A percentile compares a stretch with the other conserved stretches of the same genome.
Conservation (phyloP, 2,113 vertebrate species). For the Leucosticte australis region DNA sequence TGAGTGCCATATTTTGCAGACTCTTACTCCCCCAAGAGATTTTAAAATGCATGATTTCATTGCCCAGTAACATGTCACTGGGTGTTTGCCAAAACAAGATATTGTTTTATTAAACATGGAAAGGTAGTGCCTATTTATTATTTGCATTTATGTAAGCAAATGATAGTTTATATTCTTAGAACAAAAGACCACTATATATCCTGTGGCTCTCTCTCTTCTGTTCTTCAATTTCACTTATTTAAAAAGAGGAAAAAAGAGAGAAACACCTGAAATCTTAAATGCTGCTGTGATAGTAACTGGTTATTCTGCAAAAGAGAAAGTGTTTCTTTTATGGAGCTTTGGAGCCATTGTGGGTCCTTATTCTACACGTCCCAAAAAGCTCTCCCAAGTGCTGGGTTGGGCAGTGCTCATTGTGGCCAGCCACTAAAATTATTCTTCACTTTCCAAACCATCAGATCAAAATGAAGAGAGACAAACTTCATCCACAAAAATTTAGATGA, state of each 20-base stretch:
- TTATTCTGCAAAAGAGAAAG: neutral
- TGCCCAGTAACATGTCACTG: neutral
- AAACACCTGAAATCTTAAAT: neutral
- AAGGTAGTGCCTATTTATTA: neutral
- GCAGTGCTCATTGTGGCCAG: neutral
- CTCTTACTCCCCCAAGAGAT: neutral
- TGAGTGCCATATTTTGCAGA: neutral
- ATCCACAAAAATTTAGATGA: neutral
- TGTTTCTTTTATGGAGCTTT: neutral
- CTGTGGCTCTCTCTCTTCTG: neutral
- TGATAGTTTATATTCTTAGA: neutral
- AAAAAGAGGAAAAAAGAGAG: neutral
- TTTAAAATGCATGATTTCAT: neutral
- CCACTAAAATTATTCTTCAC: neutral
- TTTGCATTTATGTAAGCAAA: neutral
- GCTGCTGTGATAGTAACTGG: neutral
- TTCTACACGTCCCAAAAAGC: neutral
- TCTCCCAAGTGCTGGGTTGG: neutral
- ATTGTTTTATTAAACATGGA: neutral
- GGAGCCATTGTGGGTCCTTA: neutral
- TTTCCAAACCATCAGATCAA: neutral
- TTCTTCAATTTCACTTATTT: neutral
- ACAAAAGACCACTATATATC: neutral
- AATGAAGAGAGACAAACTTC: neutral
- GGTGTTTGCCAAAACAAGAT: neutral